These are phyloP conservation scores for Brenthis daphne DNA, from an alignment of 2,888 invertebrate species.

Conservation along the genomic window DNA sequence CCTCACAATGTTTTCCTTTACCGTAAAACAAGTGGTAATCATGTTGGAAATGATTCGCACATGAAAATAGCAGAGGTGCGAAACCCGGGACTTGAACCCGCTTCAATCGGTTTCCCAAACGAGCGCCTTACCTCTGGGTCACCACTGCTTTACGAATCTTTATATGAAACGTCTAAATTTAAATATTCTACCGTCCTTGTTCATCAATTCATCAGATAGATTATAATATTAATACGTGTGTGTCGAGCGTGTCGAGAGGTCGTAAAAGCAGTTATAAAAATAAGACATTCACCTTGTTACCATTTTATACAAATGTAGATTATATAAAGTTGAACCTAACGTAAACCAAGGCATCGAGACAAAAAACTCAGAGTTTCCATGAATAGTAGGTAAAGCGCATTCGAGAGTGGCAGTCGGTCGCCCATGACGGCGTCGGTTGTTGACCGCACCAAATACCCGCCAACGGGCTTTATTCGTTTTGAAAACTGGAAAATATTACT, in stretches of 20 bases:
- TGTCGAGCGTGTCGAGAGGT: background rate
- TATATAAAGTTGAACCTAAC: slow-evolving; percentile 14
- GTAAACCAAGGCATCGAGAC: slow-evolving; percentile 10
- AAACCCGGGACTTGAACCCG: no score
- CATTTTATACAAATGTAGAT: slow-evolving; percentile 4
- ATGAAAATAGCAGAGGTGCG: no score
- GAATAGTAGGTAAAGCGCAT: slow-evolving; percentile 38
- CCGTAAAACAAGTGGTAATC: no score
- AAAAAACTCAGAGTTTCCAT: slow-evolving; percentile 32
- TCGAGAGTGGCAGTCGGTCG: slow-evolving; percentile 39
- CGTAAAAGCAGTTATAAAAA: background rate
- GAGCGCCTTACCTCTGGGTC: no score
- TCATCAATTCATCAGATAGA: background rate
- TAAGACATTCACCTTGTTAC: slow-evolving; percentile 7
- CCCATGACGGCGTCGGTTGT: slow-evolving; percentile 47
- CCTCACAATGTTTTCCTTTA: no score
- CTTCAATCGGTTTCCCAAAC: no score
- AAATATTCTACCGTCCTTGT: background rate
- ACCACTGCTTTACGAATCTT: no score
- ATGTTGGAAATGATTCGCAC: no score
- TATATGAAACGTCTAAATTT: background rate
- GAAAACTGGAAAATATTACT: slow-evolving; percentile 33
- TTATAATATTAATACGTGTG: background rate
- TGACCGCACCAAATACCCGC: slow-evolving; percentile 44
- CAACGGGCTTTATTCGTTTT: slow-evolving; percentile 37